Base-by-base conservation (phyloP, 2,888 invertebrate genomes). In the Escarpia spicata region DNA sequence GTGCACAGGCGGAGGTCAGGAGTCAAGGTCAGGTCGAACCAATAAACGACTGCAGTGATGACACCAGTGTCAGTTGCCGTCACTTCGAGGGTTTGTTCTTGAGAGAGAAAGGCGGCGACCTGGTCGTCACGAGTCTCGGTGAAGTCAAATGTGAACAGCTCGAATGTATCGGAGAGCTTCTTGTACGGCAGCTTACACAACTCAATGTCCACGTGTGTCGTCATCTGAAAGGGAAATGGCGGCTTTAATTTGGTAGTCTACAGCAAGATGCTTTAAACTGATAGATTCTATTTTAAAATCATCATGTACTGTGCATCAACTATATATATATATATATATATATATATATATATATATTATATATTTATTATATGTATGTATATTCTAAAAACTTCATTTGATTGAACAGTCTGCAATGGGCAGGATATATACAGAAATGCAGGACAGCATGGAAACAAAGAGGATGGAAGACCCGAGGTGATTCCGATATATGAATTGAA, bases 141-240 rank as follows among this genome's bases (percentile, higher is more conserved):
- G 31, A 96, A 93, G 92, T 95, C 94, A 91, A 96, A 94, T 43
- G 93, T 92, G 91, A 96, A 94, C 91, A 96, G 91, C 93, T 95
- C 94, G 92, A 95, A 95, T 43, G 95, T 95, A 52, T 95, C 94
- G 9, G 95, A 94, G 15, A 96, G 94, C 92, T 94, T 94, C 37
- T 93, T 94, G 93, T 96, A 95, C 9, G 94, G 93, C 43, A 96
- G 94, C 8, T 95, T 95, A 19, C 93, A 92, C n/a, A 96, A 94
- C 91, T 95, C 94, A 44, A 96, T 95, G 92, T 95, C 95, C 31
- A 95, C 94, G 93, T 96, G 95, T 52, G 94, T 95, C 10, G 94
- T 94, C 94, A 95, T 95, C 96, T 96, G 94, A 44, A 94, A 94
- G 26, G 3, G 60, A 31, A 58, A 52, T 45, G 89, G 15, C 12